Evolutionary conservation across 2,888 invertebrate genomes (phyloP), one percentile per base, ranked within the genome.

Genomic region (Buathra laborator): DNA sequence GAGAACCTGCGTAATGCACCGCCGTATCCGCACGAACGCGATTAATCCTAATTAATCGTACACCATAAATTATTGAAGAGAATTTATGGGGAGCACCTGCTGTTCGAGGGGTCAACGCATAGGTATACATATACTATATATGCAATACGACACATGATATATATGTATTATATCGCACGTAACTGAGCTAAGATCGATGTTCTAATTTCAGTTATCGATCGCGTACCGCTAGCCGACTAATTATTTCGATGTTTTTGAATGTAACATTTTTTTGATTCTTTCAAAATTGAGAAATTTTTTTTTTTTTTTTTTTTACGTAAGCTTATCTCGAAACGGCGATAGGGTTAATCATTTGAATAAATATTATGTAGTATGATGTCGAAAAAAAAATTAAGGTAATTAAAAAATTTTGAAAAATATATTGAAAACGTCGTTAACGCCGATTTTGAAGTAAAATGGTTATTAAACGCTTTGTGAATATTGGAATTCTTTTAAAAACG

Each of bases 1-100:
- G 78, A 70, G 78, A 78, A 78, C 78, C 62, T 62, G 78, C 70
- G 78, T 72, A 80, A 71, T 80, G 79, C 79, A 72, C 51, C 71
- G 53, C 66, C 66, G 66, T 66, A 66, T 43, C 56, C 46, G 70
- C 66, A 75, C 83, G 66, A 71, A 71, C 76, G 48, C 75, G 83
- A 84, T 84, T 84, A 84, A 84, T 80, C 80, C 83, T 84, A 84
- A 84, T 84, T 80, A 84, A 84, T 84, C 70, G 83, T 80, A 71
- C 71, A 71, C 83, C 66, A 76, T 84, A 84, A 84, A 84, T 84
- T 84, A 84, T 84, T 76, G 83, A 75, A 79, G 83, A 66, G 59
- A 84, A 84, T 84, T 80, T 84, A 84, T 71, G 75, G 76, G 56
- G 66, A 80, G 76, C 83, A 84, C 83, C 83, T 75, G 83, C 80